phyloP scores from a whole-genome alignment of 64 coral and sea anemone genomes.

The Porites lutea region DNA sequence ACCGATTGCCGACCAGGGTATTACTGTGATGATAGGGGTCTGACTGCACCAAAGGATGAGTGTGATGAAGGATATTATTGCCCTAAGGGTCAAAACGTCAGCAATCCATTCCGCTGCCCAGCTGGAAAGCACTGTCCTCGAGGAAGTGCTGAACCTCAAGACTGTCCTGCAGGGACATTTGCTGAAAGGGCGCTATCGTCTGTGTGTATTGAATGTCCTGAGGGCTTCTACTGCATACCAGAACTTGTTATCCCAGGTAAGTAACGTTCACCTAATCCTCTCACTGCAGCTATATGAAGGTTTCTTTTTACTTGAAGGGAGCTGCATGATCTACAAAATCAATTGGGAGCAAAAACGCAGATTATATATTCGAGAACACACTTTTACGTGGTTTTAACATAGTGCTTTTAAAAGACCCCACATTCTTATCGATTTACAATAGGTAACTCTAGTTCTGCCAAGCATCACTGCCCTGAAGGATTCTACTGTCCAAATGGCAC shows the following conservation, averaged over 20 bases:
- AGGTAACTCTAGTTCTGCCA: conserved; percentile 64
- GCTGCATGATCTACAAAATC: too few relatives aligned
- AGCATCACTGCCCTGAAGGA: conserved; percentile 77
- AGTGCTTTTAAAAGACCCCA: not conserved
- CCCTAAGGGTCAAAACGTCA: conserved; percentile 76
- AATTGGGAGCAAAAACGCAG: too few relatives aligned
- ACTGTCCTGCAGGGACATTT: conserved; percentile 71
- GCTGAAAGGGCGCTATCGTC: conserved; percentile 67
- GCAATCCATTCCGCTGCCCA: conserved; percentile 65
- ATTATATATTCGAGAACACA: too few relatives aligned
- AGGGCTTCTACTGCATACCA: conserved; percentile 78
- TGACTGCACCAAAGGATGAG: conserved; percentile 79
- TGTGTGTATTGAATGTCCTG: conserved; percentile 71
- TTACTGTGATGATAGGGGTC: conserved; percentile 86
- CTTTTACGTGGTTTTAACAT: too few relatives aligned
- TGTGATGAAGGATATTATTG: conserved; percentile 88
- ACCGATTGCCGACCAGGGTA: conserved; percentile 73
- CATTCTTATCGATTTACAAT: not conserved
- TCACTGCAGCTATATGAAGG: too few relatives aligned
- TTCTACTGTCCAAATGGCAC: conserved; percentile 97
- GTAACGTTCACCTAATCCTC: not conserved
- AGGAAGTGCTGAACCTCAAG: conserved; percentile 62
- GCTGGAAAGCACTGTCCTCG: conserved; percentile 78
- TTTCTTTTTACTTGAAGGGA: not conserved
- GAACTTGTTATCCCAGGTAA: conserved; percentile 73